Percentiles rank a stretch among this genome's conserved stretches.
phyloP scores from a whole-genome alignment of 2,888 invertebrate species.

The Cerastis leucographa region DNA sequence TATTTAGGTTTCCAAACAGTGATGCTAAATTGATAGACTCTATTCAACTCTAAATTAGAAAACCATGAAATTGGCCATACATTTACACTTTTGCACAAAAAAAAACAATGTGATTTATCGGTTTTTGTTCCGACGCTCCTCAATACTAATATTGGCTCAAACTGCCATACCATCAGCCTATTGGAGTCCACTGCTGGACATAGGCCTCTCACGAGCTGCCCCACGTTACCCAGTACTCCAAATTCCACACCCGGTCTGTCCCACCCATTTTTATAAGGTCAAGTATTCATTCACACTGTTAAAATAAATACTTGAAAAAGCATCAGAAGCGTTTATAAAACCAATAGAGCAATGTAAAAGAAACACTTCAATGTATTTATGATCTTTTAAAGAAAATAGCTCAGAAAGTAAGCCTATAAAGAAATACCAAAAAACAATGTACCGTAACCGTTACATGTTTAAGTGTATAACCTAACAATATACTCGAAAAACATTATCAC shows the following conservation, averaged over 20 bases:
- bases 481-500: slow-evolving; percentile 74
- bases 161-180: not conserved
- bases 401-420: slow-evolving; percentile 25
- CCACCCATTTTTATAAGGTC: not conserved
- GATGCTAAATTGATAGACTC: too few species aligned
- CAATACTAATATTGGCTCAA: not conserved
- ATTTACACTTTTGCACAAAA: too few species aligned
- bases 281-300: not conserved
- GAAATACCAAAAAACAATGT: slow-evolving; percentile 19
- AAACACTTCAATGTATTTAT: slow-evolving; percentile 21
- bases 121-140: too few species aligned
- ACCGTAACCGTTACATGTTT: slow-evolving; percentile 37
- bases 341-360: not conserved
- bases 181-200: not conserved
- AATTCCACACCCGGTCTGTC: not conserved
- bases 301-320: not conserved
- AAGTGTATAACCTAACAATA: slow-evolving; percentile 67
- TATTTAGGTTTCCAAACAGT: too few species aligned
- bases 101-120: too few species aligned
- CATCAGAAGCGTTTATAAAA: not conserved
- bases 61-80: too few species aligned
- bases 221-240: not conserved
- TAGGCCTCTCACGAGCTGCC: not conserved
- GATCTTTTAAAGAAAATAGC: slow-evolving; percentile 25
- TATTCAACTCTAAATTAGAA: too few species aligned